A percentile compares a stretch with the other conserved stretches of the same genome.
Evolutionary conservation across 2,113 vertebrate genomes (phyloP).

Genomic region (Hemicordylus capensis): DNA sequence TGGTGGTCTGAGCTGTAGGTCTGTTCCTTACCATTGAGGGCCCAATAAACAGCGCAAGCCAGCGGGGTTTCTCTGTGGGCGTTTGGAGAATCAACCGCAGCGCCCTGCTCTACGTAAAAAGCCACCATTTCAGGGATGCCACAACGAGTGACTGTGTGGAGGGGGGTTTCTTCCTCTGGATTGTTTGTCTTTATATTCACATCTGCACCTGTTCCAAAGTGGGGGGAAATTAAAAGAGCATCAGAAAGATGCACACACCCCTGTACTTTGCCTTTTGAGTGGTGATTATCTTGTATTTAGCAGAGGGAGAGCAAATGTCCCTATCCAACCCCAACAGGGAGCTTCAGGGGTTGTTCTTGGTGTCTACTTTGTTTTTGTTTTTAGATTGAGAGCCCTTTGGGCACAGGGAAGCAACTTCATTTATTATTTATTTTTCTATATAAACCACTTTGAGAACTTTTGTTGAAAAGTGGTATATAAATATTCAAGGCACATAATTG

Average conservation of each 20-base stretch:
- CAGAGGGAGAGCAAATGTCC: no score
- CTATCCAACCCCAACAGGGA: no score
- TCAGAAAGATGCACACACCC: not conserved
- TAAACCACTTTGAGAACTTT: no score
- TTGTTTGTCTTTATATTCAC: conserved; percentile 85
- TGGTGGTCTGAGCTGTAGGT: conserved; percentile 88
- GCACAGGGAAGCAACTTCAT: no score
- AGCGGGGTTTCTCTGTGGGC: conserved; percentile 87
- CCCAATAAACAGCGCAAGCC: conserved; percentile 88
- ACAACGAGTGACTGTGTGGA: conserved; percentile 85
- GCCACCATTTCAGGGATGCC: conserved; percentile 86
- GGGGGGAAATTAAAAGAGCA: not conserved
- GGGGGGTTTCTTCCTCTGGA: conserved; percentile 86
- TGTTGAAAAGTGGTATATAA: no score
- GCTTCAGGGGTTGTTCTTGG: no score
- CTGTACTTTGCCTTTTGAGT: not conserved
- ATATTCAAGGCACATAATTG: not conserved
- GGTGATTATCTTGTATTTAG: no score
- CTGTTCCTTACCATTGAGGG: conserved; percentile 87
- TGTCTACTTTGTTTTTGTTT: no score
- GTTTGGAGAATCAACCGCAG: conserved; percentile 82
- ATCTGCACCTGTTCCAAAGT: conserved; percentile 85
- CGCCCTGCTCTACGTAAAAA: conserved; percentile 86
- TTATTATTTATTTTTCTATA: no score
- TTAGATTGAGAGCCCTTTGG: no score